These are phyloP conservation scores for Erpetoichthys calabaricus DNA, from an alignment of 2,797 vertebrate species.

Conservation along the genomic window DNA sequence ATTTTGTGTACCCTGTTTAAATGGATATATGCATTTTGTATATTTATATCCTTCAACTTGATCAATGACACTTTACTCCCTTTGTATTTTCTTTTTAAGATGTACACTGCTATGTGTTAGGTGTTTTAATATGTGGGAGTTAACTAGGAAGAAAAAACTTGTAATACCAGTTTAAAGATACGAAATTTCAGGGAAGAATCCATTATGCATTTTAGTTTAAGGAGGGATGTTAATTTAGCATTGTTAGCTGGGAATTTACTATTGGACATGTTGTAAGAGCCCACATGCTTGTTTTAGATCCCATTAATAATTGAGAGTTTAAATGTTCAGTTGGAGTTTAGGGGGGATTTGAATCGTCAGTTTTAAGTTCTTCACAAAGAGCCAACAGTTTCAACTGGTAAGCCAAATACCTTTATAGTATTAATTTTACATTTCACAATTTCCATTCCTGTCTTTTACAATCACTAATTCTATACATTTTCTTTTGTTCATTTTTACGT, in stretches of 20 bases:
- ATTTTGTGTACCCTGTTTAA: not conserved
- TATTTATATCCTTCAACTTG: no score
- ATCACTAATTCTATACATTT: not conserved
- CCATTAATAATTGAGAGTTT: not conserved
- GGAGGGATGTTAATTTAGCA: not conserved
- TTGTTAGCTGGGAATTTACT: not conserved
- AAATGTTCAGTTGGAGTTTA: not conserved
- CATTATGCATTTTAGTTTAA: not conserved
- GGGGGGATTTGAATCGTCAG: constrained; percentile 23
- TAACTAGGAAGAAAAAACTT: no score
- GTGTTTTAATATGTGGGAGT: no score
- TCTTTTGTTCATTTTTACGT: no score
- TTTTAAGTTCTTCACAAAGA: constrained; percentile 40
- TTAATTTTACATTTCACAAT: constrained; percentile 38
- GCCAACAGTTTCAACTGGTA: constrained; percentile 39
- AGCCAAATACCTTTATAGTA: constrained; percentile 41
- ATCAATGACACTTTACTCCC: no score
- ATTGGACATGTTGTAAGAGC: not conserved
- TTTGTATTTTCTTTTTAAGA: not conserved
- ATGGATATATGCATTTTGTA: not conserved
- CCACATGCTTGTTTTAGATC: not conserved
- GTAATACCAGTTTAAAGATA: no score
- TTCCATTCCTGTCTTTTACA: constrained; percentile 27
- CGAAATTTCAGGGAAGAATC: no score
- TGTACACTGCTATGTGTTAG: not conserved